phyloP scores from a whole-genome alignment of 2,797 vertebrate species.

The Margarornis squamiger region DNA sequence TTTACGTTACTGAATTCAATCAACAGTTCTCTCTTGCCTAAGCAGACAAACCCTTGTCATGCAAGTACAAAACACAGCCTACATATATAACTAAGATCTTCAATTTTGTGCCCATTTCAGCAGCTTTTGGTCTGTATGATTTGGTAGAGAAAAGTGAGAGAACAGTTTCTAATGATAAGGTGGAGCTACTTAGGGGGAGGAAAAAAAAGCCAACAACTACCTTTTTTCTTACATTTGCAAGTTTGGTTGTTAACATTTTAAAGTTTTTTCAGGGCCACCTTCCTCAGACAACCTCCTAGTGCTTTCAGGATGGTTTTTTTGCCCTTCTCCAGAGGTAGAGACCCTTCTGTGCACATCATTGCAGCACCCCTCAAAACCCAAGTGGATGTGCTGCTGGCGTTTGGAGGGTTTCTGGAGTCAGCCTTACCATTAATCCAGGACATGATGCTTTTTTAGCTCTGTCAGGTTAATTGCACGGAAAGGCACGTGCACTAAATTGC shows the following conservation, averaged over 20 bases:
- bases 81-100: not conserved
- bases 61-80: not conserved
- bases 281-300: not conserved
- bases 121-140: not conserved
- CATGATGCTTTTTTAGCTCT: not conserved
- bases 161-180: not conserved
- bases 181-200: not conserved
- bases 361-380: not conserved
- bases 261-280: not conserved
- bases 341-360: not conserved
- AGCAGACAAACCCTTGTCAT: not conserved
- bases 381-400: not conserved
- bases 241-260: not conserved
- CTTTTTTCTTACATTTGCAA: not conserved
- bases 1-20: not conserved
- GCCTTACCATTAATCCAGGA: not conserved
- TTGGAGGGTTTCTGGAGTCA: not conserved
- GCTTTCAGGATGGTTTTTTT: not conserved
- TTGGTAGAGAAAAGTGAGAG: not conserved
- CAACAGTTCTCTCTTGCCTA: not conserved
- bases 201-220: fast-evolving
- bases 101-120: not conserved
- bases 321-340: not conserved
- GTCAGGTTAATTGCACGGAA: not conserved
- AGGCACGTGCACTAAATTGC: not conserved